These are phyloP conservation scores for Thripadectes ignobilis DNA, from an alignment of 2,797 vertebrate genomes.

Conservation along the genomic window DNA sequence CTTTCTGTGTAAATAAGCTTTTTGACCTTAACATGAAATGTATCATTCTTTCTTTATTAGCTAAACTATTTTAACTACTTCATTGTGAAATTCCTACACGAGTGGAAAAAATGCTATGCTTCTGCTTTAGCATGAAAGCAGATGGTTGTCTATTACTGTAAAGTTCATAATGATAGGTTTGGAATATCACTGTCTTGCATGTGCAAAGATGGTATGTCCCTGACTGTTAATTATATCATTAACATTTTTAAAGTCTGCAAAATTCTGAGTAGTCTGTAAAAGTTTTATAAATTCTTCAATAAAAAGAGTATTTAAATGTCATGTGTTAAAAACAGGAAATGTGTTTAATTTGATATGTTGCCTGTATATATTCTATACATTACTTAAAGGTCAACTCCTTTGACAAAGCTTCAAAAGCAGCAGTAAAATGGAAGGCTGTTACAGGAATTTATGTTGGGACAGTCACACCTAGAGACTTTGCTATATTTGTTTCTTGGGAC, in stretches of 20 bases:
- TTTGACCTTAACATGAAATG: neutral
- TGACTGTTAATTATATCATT: slow-evolving; percentile 76
- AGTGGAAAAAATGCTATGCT: neutral
- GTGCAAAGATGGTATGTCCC: slow-evolving; percentile 22
- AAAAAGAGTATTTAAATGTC: slow-evolving; percentile 65
- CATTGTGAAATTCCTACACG: neutral
- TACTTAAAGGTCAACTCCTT: slow-evolving; percentile 62
- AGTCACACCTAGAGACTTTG: neutral
- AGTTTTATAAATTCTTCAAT: slow-evolving; percentile 69
- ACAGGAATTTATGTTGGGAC: neutral
- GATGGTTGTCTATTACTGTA: slow-evolving; percentile 69
- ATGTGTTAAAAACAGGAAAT: slow-evolving; percentile 61
- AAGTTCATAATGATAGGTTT: slow-evolving; percentile 72
- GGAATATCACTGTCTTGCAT: slow-evolving; percentile 55
- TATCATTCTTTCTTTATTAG: neutral
- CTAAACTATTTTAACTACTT: neutral
- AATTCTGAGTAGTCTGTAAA: slow-evolving; percentile 62
- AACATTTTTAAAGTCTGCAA: slow-evolving; percentile 71
- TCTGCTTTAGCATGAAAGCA: slow-evolving; percentile 55
- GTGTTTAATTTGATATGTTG: slow-evolving; percentile 49
- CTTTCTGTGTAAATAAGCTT: neutral
- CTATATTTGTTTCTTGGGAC: neutral
- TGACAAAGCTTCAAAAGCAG: slow-evolving; percentile 49
- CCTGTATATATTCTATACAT: slow-evolving; percentile 41
- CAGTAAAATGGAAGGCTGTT: slow-evolving; percentile 38